These are phyloP conservation scores for Synanthedon myopaeformis DNA, from an alignment of 2,888 invertebrate species.

Conservation along the genomic window DNA sequence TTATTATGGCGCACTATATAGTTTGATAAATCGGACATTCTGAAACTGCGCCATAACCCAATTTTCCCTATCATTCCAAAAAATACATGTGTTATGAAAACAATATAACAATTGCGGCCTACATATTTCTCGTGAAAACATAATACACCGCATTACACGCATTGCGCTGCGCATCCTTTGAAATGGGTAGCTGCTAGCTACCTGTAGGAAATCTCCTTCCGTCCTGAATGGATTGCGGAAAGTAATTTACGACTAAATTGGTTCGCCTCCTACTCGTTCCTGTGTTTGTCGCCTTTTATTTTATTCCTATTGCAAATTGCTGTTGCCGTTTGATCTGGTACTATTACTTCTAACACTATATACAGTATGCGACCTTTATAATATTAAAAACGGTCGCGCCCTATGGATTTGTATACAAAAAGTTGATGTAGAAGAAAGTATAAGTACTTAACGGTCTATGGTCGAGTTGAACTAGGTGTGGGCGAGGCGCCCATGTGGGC, in stretches of 20 bases:
- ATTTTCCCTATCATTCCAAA: too few species aligned
- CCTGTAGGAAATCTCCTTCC: conserved; percentile 33
- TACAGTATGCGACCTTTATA: not conserved
- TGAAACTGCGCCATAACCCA: too few species aligned
- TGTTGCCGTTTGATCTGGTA: too few species aligned
- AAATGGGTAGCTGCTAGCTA: conserved; percentile 7
- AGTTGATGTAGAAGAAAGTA: not conserved
- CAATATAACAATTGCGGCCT: not conserved
- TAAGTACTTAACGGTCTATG: not conserved
- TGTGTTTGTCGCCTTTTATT: not conserved
- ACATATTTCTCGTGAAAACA: conserved; percentile 1
- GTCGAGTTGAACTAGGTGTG: not conserved
- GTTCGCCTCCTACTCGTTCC: conserved; percentile 22
- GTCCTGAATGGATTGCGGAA: conserved; percentile 26
- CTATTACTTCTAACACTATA: too few species aligned
- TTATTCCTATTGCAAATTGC: not conserved
- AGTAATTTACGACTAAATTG: conserved; percentile 28
- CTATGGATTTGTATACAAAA: not conserved
- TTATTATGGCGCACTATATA: too few species aligned
- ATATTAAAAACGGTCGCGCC: not conserved
- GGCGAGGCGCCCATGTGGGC: conserved; percentile 1
- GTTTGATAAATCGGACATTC: too few species aligned
- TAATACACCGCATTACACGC: conserved; percentile 2
- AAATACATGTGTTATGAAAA: too few species aligned
- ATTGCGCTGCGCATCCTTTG: conserved; percentile 2